Evolutionary conservation across 2,888 invertebrate species (phyloP).

Genomic region (Mycogona germanica): DNA sequence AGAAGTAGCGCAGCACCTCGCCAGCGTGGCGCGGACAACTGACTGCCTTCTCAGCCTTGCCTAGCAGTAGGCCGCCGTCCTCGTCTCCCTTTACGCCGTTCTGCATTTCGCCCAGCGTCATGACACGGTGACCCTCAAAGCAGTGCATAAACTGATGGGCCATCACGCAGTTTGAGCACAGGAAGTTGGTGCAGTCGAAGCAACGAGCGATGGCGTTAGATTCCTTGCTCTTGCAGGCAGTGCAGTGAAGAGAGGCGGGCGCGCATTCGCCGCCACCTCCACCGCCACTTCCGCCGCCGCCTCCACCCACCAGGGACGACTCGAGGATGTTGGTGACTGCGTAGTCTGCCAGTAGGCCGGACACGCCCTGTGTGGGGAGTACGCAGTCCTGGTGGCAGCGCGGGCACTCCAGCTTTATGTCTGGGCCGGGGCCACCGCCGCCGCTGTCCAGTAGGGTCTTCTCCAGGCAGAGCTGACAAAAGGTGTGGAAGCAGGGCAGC

Average conservation of each 20-base stretch:
- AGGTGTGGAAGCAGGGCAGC: constrained; percentile 68
- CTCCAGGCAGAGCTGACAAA: constrained; percentile 71
- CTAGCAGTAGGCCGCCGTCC: too few species aligned
- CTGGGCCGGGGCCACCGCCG: too few species aligned
- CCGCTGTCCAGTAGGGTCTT: constrained; percentile 34
- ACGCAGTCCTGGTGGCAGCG: constrained; percentile 45
- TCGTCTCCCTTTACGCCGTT: constrained; percentile 39
- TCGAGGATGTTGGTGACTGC: constrained; percentile 40
- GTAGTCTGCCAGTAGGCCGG: constrained; percentile 54
- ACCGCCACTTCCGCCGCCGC: constrained; percentile 43
- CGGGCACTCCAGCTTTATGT: constrained; percentile 66
- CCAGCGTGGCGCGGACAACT: constrained; percentile 80
- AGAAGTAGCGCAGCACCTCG: constrained; percentile 85
- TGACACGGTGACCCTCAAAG: constrained; percentile 90
- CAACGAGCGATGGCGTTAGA: constrained; percentile 91
- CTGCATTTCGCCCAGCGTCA: constrained; percentile 44
- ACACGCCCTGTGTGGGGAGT: constrained; percentile 43
- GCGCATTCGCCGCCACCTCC: constrained; percentile 41
- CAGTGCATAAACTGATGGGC: constrained; percentile 99
- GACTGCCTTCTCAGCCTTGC: constrained; percentile 44
- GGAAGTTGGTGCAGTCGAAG: constrained; percentile 89
- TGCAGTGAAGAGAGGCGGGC: constrained; percentile 48
- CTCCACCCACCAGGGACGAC: constrained; percentile 31
- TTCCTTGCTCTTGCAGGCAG: constrained; percentile 92
- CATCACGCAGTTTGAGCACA: constrained; percentile 96